Conservation (phyloP, 2,113 vertebrate species). For the Mus spicilegus region DNA sequence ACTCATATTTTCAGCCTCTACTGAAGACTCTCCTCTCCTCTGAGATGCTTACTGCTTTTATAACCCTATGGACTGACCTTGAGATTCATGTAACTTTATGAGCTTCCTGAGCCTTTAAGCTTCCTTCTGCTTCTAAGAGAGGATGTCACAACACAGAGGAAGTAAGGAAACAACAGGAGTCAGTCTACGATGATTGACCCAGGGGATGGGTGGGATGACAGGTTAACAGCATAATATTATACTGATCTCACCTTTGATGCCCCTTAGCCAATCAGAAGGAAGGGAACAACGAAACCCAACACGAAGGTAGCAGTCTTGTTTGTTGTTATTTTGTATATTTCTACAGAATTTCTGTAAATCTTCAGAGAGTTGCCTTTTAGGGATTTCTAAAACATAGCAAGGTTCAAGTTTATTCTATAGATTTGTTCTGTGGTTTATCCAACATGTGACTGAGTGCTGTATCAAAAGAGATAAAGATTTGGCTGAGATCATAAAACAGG, state of each 20-base stretch:
- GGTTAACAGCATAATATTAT: background rate
- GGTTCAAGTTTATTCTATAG: background rate
- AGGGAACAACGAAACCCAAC: background rate
- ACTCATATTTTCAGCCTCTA: background rate
- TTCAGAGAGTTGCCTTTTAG: background rate
- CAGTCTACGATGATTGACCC: background rate
- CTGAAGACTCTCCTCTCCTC: background rate
- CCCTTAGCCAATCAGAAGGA: background rate
- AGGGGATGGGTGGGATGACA: too few species aligned
- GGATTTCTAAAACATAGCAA: background rate
- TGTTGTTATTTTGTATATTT: background rate
- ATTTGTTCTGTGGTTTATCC: background rate
- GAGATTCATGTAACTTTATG: background rate
- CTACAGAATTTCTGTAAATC: background rate
- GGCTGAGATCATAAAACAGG: background rate
- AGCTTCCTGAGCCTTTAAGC: background rate
- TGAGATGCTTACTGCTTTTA: background rate
- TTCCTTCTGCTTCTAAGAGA: background rate
- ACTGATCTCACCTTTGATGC: background rate
- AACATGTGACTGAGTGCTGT: background rate
- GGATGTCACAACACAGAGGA: background rate
- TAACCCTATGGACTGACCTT: background rate
- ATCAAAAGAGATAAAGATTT: background rate
- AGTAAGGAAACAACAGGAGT: background rate
- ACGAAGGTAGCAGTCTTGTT: background rate